Percentiles rank a stretch among this genome's conserved stretches.
phyloP scores from a whole-genome alignment of 2,797 vertebrate species.

The Mormyrops boulengeri region DNA sequence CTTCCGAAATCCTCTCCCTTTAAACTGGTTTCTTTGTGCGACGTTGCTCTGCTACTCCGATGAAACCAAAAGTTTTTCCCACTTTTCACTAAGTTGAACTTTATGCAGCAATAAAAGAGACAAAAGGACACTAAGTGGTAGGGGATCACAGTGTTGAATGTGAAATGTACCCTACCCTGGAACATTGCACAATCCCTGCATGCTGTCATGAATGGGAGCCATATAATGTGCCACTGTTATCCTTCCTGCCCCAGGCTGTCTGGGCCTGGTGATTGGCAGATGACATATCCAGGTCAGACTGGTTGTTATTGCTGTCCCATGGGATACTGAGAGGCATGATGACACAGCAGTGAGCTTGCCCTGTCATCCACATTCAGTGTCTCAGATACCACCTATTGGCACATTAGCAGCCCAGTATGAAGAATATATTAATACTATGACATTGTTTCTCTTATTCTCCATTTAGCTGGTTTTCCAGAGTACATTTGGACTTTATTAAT shows the following conservation, averaged over 20 bases:
- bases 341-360: constrained; percentile 13
- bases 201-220: not conserved
- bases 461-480: not conserved
- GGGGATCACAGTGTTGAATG: constrained; percentile 23
- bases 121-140: constrained; percentile 26
- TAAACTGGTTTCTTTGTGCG: not conserved
- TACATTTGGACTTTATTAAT: not conserved
- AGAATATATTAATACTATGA: not conserved
- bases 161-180: constrained; percentile 10
- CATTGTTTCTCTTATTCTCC: not conserved
- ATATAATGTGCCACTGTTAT: constrained; percentile 20
- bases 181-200: not conserved
- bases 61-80: not conserved
- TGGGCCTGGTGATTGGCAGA: constrained; percentile 32
- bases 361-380: constrained; percentile 20
- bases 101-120: constrained; percentile 8
- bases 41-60: not conserved
- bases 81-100: not conserved
- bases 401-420: not conserved
- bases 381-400: constrained; percentile 23
- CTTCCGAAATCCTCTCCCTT: not conserved
- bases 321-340: constrained; percentile 19
- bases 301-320: constrained; percentile 37
- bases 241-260: constrained; percentile 28
- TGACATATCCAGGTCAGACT: constrained; percentile 39